Conservation (phyloP, 92 coral and sea anemone genomes). For the Phenganax subtilis region DNA sequence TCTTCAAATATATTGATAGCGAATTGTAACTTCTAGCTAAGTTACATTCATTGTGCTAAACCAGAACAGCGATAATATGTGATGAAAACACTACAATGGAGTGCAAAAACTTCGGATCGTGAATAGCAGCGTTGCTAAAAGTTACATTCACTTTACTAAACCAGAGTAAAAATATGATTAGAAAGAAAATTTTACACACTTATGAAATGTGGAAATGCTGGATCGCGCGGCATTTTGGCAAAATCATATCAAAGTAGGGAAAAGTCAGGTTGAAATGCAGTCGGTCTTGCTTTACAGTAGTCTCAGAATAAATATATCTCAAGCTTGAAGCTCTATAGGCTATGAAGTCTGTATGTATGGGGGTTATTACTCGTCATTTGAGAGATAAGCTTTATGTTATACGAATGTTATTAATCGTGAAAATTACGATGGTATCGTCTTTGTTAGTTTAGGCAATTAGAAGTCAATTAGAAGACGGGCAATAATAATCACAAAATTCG, state of each 20-base stretch:
- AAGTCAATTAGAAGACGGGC: conserved; percentile 33
- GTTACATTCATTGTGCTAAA: too few species aligned
- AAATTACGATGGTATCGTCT: conserved; percentile 3
- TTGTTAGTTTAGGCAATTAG: conserved; percentile 33
- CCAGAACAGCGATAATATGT: too few species aligned
- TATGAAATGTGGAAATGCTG: too few species aligned
- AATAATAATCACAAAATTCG: conserved; percentile 29
- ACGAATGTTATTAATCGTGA: not conserved
- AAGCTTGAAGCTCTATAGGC: not conserved
- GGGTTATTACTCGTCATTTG: not conserved
- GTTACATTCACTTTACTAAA: too few species aligned
- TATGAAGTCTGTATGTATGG: not conserved
- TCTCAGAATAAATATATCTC: not conserved
- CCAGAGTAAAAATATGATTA: too few species aligned
- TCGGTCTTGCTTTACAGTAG: not conserved
- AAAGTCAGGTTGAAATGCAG: not conserved
- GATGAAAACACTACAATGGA: too few species aligned
- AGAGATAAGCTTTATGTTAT: not conserved
- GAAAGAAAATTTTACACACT: too few species aligned
- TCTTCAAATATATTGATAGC: too few species aligned
- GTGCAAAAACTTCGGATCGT: too few species aligned
- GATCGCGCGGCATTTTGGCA: too few species aligned
- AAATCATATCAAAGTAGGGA: not conserved
- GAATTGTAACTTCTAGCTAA: too few species aligned
- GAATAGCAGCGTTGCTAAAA: too few species aligned